phyloP scores from a whole-genome alignment of 2,888 invertebrate species.

The Drosophila affinis region DNA sequence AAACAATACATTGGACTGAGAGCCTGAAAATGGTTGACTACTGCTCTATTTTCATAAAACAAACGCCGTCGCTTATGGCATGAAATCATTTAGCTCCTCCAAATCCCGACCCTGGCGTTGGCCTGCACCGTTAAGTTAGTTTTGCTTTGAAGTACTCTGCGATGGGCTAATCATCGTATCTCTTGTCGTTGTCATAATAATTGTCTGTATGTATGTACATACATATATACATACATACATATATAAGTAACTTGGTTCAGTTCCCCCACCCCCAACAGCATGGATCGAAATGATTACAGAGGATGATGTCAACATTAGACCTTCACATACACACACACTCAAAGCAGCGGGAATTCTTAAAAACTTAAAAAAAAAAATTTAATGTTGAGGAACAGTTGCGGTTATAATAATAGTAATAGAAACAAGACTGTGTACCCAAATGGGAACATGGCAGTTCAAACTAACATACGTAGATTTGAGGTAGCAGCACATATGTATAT shows the following conservation, averaged over 20 bases:
- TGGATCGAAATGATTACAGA: conserved; percentile 60
- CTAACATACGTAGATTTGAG: too few species aligned
- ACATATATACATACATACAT: not conserved
- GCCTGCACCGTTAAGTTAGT: not conserved
- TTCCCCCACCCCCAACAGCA: conserved; percentile 9
- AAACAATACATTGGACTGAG: conserved; percentile 72
- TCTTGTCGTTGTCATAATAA: conserved; percentile 5
- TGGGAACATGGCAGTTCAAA: too few species aligned
- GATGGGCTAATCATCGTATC: conserved; percentile 27
- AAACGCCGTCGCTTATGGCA: conserved; percentile 42
- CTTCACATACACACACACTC: conserved; percentile 8
- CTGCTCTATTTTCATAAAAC: conserved; percentile 26
- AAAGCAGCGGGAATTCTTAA: not conserved
- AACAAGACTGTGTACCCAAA: too few species aligned
- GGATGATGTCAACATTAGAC: conserved; percentile 13
- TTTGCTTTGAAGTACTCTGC: conserved; percentile 6
- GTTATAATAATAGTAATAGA: too few species aligned
- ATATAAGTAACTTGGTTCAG: not conserved
- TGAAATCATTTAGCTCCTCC: conserved; percentile 46
- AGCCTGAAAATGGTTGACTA: conserved; percentile 56
- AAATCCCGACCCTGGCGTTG: not conserved
- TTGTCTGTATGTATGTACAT: not conserved
- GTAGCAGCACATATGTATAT: too few species aligned
- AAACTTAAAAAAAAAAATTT: too few species aligned
- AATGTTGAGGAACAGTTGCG: too few species aligned